Evolutionary conservation across 2,797 vertebrate genomes (phyloP).

Genomic region (Vultur gryphus): DNA sequence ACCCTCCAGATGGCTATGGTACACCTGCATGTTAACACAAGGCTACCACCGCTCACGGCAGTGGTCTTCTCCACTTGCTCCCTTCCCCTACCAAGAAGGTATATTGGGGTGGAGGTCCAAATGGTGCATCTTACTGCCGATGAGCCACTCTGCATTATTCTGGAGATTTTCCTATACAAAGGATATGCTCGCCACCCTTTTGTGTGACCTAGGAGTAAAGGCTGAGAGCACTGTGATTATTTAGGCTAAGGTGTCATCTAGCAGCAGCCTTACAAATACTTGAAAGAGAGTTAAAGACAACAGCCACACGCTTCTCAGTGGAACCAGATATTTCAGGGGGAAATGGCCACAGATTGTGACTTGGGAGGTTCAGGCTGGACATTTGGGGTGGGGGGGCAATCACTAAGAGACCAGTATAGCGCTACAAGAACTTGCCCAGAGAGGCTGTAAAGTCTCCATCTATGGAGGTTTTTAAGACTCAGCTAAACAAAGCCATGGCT

Average conservation of each 20-base stretch:
- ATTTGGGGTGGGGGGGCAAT: rapidly evolving
- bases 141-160: background rate
- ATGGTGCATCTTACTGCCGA: background rate
- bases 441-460: background rate
- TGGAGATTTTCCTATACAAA: background rate
- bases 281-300: background rate
- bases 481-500: background rate
- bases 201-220: background rate
- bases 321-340: background rate
- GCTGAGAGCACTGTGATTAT: background rate
- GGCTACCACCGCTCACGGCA: rapidly evolving
- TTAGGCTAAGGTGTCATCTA: background rate
- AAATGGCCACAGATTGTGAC: background rate
- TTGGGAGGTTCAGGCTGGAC: background rate
- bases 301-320: rapidly evolving
- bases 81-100: background rate
- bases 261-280: background rate
- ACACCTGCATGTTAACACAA: background rate
- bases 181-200: background rate
- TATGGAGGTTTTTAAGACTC: background rate
- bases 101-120: background rate
- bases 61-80: background rate
- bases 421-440: background rate
- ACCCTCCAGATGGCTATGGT: background rate
- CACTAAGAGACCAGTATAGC: background rate